A percentile compares a stretch with the other conserved stretches of the same genome.
These are phyloP conservation scores for Phenganax subtilis DNA, from an alignment of 92 coral and sea anemone genomes.

Conservation along the genomic window DNA sequence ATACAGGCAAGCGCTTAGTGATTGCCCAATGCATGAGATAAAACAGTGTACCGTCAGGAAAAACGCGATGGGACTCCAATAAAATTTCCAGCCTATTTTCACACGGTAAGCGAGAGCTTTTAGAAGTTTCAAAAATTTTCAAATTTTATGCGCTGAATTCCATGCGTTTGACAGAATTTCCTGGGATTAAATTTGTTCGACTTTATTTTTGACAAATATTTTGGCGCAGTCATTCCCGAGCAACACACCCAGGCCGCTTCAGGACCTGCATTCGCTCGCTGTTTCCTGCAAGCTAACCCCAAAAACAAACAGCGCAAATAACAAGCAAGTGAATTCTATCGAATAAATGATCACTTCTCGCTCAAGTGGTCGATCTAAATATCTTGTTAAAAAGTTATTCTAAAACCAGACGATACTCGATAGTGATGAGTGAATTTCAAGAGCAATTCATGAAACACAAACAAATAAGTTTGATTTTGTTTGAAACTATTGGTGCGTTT, in stretches of 20 bases:
- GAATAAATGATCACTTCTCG: background rate
- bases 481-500: background rate
- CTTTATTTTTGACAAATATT: constrained; percentile 2
- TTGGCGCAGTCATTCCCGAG: background rate
- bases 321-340: background rate
- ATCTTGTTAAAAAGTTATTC: background rate
- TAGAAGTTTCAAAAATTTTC: background rate
- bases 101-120: background rate
- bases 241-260: constrained; percentile 12
- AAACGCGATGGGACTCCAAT: constrained; percentile 26
- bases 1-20: constrained; percentile 21
- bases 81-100: background rate
- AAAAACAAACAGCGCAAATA: background rate
- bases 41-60: constrained; percentile 36
- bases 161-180: background rate
- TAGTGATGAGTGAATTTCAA: background rate
- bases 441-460: background rate
- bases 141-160: background rate
- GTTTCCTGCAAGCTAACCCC: constrained; percentile 15
- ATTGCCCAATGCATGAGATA: constrained; percentile 25
- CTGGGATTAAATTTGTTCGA: background rate
- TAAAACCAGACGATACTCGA: background rate
- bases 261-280: background rate
- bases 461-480: background rate
- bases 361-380: background rate